Evolutionary conservation across 2,797 vertebrate genomes (phyloP), one percentile per base, ranked within the genome.

Genomic region (Dicrostonyx torquatus): DNA sequence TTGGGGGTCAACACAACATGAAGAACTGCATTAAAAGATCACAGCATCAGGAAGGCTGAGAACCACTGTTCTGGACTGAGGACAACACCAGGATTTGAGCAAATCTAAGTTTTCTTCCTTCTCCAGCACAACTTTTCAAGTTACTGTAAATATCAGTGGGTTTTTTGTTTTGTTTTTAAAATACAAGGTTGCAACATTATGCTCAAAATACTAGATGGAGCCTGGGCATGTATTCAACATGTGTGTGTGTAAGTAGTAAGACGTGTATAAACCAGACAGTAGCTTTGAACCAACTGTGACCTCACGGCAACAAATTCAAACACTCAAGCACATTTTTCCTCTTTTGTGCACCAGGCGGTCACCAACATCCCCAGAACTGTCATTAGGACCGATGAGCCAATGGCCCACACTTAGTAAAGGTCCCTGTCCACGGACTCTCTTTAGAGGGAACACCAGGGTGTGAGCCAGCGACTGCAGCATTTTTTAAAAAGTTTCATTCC

Each of bases 271-370:
- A 60, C 14, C 48, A 84, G 58, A 83, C 60, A 64, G 11, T 83
- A 50, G 58, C 85, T 93, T 94, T 64, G 29, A 91, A 77, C 29
- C 37, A 88, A 40, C 40, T 72, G 55, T 79, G 86, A 78, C 37
- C 70, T 64, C n/a, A 55, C 34, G 90, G 31, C 48, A 92, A 73
- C 9, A 85, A n/a, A 29, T 17, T 64, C 9, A 62, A 90, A 50
- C 26, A 60, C 37, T 68, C 50, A 43, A 68, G 70, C 45, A 24
- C 85, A 24, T 55, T 26, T 84, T 94, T 94, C 53, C 10, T 76
- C 58, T 76, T 37, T 48, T 68, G 40, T 77, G 53, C 72, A 53
- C 55, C 2, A 84, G 66, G 18, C 4, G 4, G 11, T 66, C 43
- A 91, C 29, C 82, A 3, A 82, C 24, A 45, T 6, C 85, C 26